phyloP scores from a whole-genome alignment of 2,113 vertebrate genomes.

The Pseudorasbora parva region DNA sequence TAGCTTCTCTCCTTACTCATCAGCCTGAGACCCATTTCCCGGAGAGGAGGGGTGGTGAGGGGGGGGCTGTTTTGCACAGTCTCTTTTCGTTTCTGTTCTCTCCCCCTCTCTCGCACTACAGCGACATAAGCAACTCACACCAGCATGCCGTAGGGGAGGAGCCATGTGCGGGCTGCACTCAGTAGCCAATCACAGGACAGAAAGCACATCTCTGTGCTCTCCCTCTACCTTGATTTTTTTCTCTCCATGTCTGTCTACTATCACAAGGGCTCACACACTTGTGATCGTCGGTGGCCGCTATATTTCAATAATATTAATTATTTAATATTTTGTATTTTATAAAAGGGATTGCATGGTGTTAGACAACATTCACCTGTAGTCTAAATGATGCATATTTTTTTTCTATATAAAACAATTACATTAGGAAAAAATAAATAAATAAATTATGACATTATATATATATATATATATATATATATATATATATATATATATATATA shows the following conservation, averaged over 20 bases:
- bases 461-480: no score
- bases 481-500: no score
- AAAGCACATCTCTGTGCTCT: slow-evolving; percentile 40
- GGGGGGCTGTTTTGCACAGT: slow-evolving; percentile 44
- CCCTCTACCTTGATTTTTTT: slow-evolving; percentile 28
- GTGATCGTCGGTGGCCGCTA: neutral
- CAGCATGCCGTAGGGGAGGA: slow-evolving; percentile 49
- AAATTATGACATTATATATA: no score
- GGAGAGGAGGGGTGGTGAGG: slow-evolving; percentile 39
- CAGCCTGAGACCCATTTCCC: slow-evolving; percentile 44
- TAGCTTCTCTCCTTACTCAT: neutral
- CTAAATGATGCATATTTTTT: neutral
- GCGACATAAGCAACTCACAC: slow-evolving; percentile 53
- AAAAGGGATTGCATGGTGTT: neutral
- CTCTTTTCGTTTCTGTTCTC: slow-evolving; percentile 4
- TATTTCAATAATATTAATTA: neutral
- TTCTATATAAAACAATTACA: neutral
- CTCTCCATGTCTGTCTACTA: neutral
- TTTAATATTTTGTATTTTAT: neutral
- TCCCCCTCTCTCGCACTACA: slow-evolving; percentile 35
- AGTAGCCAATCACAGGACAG: slow-evolving; percentile 48
- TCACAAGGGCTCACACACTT: neutral
- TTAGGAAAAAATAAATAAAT: no score
- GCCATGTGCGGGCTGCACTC: neutral
- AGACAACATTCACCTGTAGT: neutral